phyloP scores from a whole-genome alignment of 2,113 vertebrate species.

The Pontoporia blainvillei region DNA sequence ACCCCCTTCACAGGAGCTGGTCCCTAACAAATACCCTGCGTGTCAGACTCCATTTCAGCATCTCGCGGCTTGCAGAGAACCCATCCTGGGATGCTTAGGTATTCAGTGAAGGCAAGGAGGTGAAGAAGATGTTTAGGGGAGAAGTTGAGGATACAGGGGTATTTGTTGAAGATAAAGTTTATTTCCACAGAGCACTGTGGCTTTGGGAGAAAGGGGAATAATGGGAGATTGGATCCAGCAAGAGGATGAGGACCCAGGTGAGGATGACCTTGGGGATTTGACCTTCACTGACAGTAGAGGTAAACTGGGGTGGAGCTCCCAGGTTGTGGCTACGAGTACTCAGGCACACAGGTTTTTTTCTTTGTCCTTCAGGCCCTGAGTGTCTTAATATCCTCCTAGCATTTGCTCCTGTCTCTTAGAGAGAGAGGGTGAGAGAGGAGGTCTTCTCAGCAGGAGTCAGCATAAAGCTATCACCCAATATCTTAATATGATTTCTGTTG shows the following conservation, averaged over 20 bases:
- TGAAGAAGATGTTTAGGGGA: neutral
- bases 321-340: neutral
- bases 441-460: no score
- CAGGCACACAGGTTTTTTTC: neutral
- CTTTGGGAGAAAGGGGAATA: neutral
- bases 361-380: neutral
- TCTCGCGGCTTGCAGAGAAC: neutral
- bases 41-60: neutral
- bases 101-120: neutral
- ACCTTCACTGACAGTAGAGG: neutral
- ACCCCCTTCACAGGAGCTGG: fast-evolving
- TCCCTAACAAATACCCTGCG: neutral
- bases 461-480: neutral
- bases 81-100: neutral
- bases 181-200: neutral
- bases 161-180: neutral
- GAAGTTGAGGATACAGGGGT: neutral
- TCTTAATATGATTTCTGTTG: no score
- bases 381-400: neutral
- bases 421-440: no score
- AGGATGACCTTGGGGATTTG: neutral
- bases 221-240: neutral
- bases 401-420: neutral
- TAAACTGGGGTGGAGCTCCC: neutral
- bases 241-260: neutral